These are phyloP conservation scores for Drosophila subsilvestris DNA, from an alignment of 2,888 invertebrate species.

Conservation along the genomic window DNA sequence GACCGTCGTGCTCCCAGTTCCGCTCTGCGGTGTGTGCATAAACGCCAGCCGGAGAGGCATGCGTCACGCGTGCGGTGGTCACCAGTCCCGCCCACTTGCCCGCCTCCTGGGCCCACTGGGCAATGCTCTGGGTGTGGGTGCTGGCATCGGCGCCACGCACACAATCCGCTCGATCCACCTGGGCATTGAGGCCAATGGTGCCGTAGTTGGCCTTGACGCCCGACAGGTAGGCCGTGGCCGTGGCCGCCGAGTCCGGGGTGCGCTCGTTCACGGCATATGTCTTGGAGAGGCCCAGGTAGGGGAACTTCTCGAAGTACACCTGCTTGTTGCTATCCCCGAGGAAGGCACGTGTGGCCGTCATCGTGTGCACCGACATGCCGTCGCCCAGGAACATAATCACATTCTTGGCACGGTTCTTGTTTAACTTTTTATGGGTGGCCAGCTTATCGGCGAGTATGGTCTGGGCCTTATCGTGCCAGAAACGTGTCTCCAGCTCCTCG, in stretches of 20 bases:
- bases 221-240: constrained; percentile 91
- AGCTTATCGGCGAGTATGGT: constrained; percentile 70
- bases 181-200: constrained; percentile 90
- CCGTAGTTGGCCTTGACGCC: constrained; percentile 92
- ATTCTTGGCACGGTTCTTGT: constrained; percentile 85
- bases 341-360: constrained; percentile 87
- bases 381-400: constrained; percentile 90
- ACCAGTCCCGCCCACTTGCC: constrained; percentile 88
- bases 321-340: constrained; percentile 87
- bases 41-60: constrained; percentile 90
- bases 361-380: constrained; percentile 89
- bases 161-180: constrained; percentile 88
- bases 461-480: constrained; percentile 81
- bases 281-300: constrained; percentile 85
- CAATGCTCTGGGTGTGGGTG: constrained; percentile 88
- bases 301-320: constrained; percentile 88
- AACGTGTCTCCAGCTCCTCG: constrained; percentile 72
- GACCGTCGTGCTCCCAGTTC: constrained; percentile 88
- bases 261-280: constrained; percentile 91
- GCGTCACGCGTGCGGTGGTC: constrained; percentile 91
- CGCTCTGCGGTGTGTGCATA: constrained; percentile 89
- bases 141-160: constrained; percentile 85
- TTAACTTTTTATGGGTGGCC: constrained; percentile 54
- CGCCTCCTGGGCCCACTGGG: constrained; percentile 88
- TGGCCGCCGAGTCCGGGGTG: constrained; percentile 93